Conservation (phyloP, 1,140 invertebrate genomes). For the Calycopis cecrops region DNA sequence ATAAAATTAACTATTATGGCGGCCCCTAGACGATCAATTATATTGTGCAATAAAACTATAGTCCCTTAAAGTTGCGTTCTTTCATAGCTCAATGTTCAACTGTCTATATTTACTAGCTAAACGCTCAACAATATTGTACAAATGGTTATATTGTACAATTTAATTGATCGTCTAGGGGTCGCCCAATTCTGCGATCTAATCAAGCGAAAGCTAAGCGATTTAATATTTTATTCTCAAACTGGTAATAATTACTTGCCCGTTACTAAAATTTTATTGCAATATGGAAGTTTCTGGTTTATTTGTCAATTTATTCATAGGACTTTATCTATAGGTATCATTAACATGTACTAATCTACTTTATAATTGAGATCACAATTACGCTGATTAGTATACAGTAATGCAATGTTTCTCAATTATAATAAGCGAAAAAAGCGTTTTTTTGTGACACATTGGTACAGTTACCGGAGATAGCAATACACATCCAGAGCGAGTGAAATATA, state of each 20-base stretch:
- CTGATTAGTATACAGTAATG: constrained; percentile 11
- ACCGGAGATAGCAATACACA: too few relatives aligned
- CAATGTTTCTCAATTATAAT: neutral
- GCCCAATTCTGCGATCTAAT: constrained; percentile 17
- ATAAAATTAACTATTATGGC: neutral
- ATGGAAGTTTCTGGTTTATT: constrained; percentile 25
- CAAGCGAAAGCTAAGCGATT: constrained; percentile 25
- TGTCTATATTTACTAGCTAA: too few relatives aligned
- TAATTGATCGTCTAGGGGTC: neutral
- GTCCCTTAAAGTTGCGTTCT: too few relatives aligned
- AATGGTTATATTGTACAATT: too few relatives aligned
- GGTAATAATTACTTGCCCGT: constrained; percentile 16
- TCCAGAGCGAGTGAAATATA: too few relatives aligned
- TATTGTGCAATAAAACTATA: too few relatives aligned
- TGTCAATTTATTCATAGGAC: constrained; percentile 3
- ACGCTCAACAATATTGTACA: too few relatives aligned
- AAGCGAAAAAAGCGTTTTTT: too few relatives aligned
- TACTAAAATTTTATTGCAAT: constrained; percentile 24
- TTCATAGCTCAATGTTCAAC: too few relatives aligned
- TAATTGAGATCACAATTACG: constrained; percentile 17
- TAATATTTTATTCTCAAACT: constrained; percentile 17
- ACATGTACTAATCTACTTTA: constrained; percentile 13
- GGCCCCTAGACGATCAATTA: too few relatives aligned
- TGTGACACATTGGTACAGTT: too few relatives aligned
- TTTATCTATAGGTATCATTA: constrained; percentile 10